These are phyloP conservation scores for Ctenosaura bakeri DNA, from an alignment of 2,797 vertebrate species.

Conservation along the genomic window DNA sequence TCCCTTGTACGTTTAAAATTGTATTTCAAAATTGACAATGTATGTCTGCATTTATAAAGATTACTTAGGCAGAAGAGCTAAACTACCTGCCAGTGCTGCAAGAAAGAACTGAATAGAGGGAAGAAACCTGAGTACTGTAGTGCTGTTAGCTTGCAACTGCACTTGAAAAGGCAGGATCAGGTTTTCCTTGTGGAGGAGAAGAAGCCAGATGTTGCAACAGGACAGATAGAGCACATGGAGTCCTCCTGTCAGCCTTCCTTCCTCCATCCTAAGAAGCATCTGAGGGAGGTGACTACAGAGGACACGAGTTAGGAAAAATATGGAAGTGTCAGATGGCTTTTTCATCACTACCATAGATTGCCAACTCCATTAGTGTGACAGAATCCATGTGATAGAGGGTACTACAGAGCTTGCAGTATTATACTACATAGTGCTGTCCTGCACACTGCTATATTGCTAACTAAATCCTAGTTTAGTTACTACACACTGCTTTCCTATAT, in stretches of 20 bases:
- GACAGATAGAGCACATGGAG: not conserved
- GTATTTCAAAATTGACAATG: slow-evolving; percentile 7
- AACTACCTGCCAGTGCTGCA: not conserved
- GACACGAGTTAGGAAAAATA: not conserved
- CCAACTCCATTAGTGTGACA: not conserved
- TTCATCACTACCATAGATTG: not conserved
- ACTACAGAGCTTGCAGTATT: not conserved
- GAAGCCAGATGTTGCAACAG: not conserved
- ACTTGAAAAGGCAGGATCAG: not conserved
- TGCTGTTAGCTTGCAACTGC: not conserved
- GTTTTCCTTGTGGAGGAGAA: not conserved
- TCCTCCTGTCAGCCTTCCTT: not conserved
- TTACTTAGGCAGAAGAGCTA: not conserved
- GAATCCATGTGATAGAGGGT: too few relatives aligned
- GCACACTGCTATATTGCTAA: too few relatives aligned
- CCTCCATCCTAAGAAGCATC: not conserved
- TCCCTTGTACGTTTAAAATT: not conserved
- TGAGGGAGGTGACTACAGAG: not conserved
- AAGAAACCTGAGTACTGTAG: not conserved
- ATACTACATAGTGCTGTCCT: not conserved
- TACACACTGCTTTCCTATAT: too few relatives aligned
- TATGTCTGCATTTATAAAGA: not conserved
- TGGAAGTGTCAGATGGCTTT: not conserved
- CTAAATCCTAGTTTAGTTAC: too few relatives aligned
- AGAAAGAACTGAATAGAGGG: not conserved